phyloP scores from a whole-genome alignment of 2,888 invertebrate genomes.

The Acronicta alni region DNA sequence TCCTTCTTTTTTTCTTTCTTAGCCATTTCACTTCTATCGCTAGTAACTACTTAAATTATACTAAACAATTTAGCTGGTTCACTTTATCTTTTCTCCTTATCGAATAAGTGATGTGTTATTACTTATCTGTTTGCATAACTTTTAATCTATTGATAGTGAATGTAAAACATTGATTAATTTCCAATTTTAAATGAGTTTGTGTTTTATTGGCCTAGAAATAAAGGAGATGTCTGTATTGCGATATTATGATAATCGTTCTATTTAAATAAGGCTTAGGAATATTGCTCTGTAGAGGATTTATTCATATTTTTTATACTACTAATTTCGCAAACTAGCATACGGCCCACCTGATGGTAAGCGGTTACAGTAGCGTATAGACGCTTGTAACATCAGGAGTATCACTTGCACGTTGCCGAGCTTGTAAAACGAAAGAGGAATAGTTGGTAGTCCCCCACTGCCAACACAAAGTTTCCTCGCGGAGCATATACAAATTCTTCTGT shows the following conservation, averaged over 20 bases:
- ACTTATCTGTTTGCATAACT: slow-evolving; percentile 51
- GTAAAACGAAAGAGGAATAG: too few species aligned
- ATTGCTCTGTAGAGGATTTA: too few species aligned
- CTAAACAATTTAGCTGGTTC: slow-evolving; percentile 17
- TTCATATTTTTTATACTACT: too few species aligned
- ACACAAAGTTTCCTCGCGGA: too few species aligned
- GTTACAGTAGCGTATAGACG: too few species aligned
- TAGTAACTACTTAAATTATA: slow-evolving; percentile 5
- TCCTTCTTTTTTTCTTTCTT: slow-evolving; percentile 45
- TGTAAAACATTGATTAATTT: slow-evolving; percentile 30
- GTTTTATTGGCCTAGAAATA: background rate
- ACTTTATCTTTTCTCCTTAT: slow-evolving; percentile 41
- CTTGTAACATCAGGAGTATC: too few species aligned
- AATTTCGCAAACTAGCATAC: too few species aligned
- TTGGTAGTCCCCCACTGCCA: too few species aligned
- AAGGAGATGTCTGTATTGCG: background rate
- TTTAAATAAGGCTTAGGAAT: background rate
- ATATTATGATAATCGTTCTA: too few species aligned
- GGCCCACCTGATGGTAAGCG: too few species aligned
- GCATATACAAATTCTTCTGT: too few species aligned
- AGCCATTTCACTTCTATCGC: slow-evolving; percentile 34
- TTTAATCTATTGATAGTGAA: slow-evolving; percentile 34
- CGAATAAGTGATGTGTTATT: slow-evolving; percentile 18
- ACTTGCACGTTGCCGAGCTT: too few species aligned
- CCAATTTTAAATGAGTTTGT: background rate